Percentiles rank a stretch among this genome's conserved stretches.
Conservation (phyloP, 35 echinoderm and acorn worm species). For the Stichopus chloronotus region DNA sequence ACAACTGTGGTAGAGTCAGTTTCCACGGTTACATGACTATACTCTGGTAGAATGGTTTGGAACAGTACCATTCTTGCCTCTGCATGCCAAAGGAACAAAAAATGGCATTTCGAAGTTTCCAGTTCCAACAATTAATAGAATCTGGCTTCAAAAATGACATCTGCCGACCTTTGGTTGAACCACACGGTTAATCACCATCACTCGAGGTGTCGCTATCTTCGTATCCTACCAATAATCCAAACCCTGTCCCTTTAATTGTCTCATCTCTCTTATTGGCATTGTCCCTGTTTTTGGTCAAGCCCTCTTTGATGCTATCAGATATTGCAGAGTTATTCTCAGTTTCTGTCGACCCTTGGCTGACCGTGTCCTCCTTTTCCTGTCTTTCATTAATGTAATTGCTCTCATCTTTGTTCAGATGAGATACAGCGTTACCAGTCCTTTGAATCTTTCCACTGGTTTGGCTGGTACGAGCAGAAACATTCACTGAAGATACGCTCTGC, state of each 20-base stretch:
- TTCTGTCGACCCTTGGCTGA: not conserved
- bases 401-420: not conserved
- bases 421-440: not conserved
- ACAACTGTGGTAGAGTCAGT: too few relatives aligned
- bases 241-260: slow-evolving; percentile 40
- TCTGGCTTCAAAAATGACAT: too few relatives aligned
- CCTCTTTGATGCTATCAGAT: slow-evolving; percentile 71
- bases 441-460: not conserved
- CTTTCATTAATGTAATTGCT: not conserved
- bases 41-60: too few relatives aligned
- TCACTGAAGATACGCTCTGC: not conserved
- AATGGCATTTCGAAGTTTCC: too few relatives aligned
- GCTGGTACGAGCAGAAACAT: not conserved
- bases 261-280: slow-evolving; percentile 33
- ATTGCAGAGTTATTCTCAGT: not conserved
- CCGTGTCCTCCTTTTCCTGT: not conserved
- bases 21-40: too few relatives aligned
- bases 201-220: slow-evolving; percentile 52
- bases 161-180: not conserved
- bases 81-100: too few relatives aligned
- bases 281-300: slow-evolving; percentile 60
- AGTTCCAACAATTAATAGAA: too few relatives aligned
- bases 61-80: too few relatives aligned
- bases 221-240: slow-evolving; percentile 77
- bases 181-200: slow-evolving; percentile 5